phyloP scores from a whole-genome alignment of 2,797 vertebrate species.

The Enteromius radiatus region DNA sequence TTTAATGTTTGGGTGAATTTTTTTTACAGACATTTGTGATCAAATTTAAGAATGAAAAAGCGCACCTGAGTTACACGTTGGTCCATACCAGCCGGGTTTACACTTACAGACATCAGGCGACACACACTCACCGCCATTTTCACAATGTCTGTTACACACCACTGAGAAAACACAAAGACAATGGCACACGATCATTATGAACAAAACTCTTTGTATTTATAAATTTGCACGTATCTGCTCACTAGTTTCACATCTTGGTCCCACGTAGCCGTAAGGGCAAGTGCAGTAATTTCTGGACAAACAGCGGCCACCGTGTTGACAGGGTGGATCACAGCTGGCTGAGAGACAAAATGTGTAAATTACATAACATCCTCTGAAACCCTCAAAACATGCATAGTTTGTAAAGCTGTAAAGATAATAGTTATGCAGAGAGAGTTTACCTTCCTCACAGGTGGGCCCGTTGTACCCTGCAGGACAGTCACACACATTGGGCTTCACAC shows the following conservation, averaged over 20 bases:
- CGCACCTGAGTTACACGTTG: slow-evolving; percentile 88
- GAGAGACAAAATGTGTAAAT: slow-evolving; percentile 46
- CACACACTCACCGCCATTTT: slow-evolving; percentile 88
- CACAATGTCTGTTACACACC: slow-evolving; percentile 93
- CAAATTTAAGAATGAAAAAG: neutral
- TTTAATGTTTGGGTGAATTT: neutral
- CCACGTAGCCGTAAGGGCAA: slow-evolving; percentile 90
- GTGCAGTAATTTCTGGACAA: slow-evolving; percentile 86
- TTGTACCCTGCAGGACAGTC: slow-evolving; percentile 82
- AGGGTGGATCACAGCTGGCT: slow-evolving; percentile 86
- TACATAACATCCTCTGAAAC: neutral
- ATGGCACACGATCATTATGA: neutral
- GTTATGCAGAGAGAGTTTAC: slow-evolving; percentile 69
- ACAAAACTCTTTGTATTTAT: neutral
- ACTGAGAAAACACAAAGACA: slow-evolving; percentile 71
- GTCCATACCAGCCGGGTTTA: slow-evolving; percentile 86
- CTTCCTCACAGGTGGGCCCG: slow-evolving; percentile 85
- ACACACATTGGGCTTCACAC: slow-evolving; percentile 84
- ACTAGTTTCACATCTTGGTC: slow-evolving; percentile 91
- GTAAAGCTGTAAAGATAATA: neutral
- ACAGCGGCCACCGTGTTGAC: slow-evolving; percentile 86
- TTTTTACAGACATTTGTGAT: neutral
- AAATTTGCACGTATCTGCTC: slow-evolving; percentile 63
- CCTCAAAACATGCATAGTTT: neutral
- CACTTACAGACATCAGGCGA: slow-evolving; percentile 87